These are phyloP conservation scores for Galerucella nymphaeae DNA, from an alignment of 2,888 invertebrate species.

Conservation along the genomic window DNA sequence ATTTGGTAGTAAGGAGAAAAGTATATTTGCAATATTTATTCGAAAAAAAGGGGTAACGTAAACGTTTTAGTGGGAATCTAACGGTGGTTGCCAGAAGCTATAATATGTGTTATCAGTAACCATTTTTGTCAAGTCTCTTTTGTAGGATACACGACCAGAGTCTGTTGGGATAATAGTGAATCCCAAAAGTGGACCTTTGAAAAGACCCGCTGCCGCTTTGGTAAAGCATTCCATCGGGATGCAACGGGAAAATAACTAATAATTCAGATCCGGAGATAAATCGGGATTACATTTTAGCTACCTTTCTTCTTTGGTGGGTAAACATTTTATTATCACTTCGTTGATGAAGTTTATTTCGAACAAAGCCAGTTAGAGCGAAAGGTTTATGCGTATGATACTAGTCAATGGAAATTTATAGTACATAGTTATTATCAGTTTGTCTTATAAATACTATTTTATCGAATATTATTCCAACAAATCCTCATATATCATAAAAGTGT, in stretches of 20 bases:
- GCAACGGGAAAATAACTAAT: slow-evolving; percentile 50
- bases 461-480: no score
- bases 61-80: slow-evolving; percentile 31
- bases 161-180: slow-evolving; percentile 56
- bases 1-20: no score
- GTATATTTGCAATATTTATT: no score
- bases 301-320: slow-evolving; percentile 21
- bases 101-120: slow-evolving; percentile 58
- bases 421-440: no score
- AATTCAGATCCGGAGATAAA: slow-evolving; percentile 54
- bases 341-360: background rate
- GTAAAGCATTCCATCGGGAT: slow-evolving; percentile 53
- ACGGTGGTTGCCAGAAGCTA: slow-evolving; percentile 36
- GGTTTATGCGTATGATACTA: background rate
- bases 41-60: slow-evolving; percentile 27
- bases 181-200: slow-evolving; percentile 52
- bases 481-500: background rate
- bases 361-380: background rate
- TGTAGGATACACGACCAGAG: slow-evolving; percentile 49
- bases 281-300: slow-evolving; percentile 48
- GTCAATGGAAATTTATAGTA: no score
- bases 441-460: no score
- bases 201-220: slow-evolving; percentile 46
- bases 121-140: slow-evolving; percentile 58
- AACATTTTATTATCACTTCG: background rate